Base-by-base conservation (phyloP, 2,888 invertebrate species). In the Eupithecia dodoneata region DNA sequence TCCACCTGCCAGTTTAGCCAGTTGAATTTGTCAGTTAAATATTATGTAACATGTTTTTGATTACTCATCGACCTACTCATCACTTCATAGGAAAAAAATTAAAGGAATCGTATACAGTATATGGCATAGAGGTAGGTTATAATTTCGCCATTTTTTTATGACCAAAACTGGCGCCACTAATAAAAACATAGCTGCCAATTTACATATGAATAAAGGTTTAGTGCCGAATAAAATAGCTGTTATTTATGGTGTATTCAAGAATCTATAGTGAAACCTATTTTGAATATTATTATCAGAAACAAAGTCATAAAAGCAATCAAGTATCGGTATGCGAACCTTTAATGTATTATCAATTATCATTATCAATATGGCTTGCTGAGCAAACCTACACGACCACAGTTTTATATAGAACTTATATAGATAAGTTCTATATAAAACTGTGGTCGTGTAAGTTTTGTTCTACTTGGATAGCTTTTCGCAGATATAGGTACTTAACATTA, bases 201-300 rank as follows among this genome's bases (percentile, higher is more conserved):
- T 89, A 86, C 86, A 90, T 90, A 83, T 75, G 78, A 85, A 89
- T 90, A 87, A 88, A 89, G 84, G 81, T 85, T 42, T 6, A 42
- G 15, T 82, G 80, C 81, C 74, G 81, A 86, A 89, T 63, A 42
- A 42, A 42, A 66, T 15, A 42, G 42, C 13, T 42, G 66, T 42
- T 66, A 42, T 42, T 66, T 66, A 66, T 15, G 7, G 15, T 42
- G 15, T 42, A 66, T 66, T 13, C 66, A 42, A 66, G 66, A 15
- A 41, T 42, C 42, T 66, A 66, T 4, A 63, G 4, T 63, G 15
- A 49, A 70, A 83, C 78, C 83, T 81, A 73, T 80, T 86, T 83
- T 81, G 79, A 86, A 75, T 80, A 74, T 80, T 81, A 76, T 80
- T 85, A 87, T 87, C 81, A 75, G 77, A 81, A 81, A 86, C 83